phyloP scores from a whole-genome alignment of 2,888 invertebrate genomes.

The Chrysodeixis includens region DNA sequence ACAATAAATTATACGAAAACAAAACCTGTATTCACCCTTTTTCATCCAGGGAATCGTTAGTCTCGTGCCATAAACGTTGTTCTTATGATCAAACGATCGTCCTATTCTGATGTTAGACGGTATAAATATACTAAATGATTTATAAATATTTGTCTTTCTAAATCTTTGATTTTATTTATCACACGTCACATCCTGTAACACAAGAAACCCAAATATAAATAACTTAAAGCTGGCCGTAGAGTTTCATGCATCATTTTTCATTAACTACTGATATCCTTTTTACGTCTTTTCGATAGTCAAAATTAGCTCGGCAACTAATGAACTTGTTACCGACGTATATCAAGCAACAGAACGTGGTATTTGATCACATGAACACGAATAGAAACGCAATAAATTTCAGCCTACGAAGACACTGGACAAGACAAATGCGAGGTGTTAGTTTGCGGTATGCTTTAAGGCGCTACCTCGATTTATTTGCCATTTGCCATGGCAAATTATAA shows the following conservation, averaged over 20 bases:
- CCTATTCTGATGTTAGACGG: constrained; percentile 22
- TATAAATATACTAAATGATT: constrained; percentile 40
- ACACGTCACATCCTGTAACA: constrained; percentile 13
- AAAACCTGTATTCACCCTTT: constrained; percentile 77
- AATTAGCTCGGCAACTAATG: constrained; percentile 80
- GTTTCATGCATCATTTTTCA: constrained; percentile 46
- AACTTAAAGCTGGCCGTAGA: constrained; percentile 1
- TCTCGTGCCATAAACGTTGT: constrained; percentile 71
- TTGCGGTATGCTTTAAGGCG: constrained; percentile 61
- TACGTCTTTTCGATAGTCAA: constrained; percentile 69
- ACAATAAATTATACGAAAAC: constrained; percentile 83
- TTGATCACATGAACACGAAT: constrained; percentile 74
- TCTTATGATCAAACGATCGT: constrained; percentile 55
- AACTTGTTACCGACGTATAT: constrained; percentile 76
- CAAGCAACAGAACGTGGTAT: constrained; percentile 66
- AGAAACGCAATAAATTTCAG: constrained; percentile 75
- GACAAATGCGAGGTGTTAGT: constrained; percentile 76
- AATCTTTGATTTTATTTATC: constrained; percentile 25
- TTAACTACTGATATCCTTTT: constrained; percentile 71
- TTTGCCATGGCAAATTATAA: no score
- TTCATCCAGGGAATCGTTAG: constrained; percentile 63
- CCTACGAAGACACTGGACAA: constrained; percentile 76
- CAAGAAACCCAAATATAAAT: constrained; percentile 14
- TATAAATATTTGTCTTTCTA: constrained; percentile 36
- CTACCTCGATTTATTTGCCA: no score